These are phyloP conservation scores for Hemibagrus guttatus DNA, from an alignment of 2,797 vertebrate species.

Conservation along the genomic window DNA sequence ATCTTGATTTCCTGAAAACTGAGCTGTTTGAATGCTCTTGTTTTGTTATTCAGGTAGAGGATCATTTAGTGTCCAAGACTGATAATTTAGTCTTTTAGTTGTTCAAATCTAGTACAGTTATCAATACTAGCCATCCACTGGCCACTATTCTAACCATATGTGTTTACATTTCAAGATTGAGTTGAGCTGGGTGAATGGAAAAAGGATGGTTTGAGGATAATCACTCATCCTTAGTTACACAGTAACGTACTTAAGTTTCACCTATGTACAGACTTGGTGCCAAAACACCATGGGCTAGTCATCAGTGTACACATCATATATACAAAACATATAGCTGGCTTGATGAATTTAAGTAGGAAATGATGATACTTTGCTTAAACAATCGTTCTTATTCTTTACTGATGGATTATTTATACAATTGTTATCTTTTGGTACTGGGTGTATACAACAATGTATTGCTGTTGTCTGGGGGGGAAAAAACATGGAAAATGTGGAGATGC, in stretches of 20 bases:
- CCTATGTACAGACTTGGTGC: slow-evolving; percentile 1
- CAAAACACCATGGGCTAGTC: neutral
- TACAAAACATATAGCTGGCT: neutral
- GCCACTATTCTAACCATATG: neutral
- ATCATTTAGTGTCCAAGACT: neutral
- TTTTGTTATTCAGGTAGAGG: neutral
- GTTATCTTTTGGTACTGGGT: neutral
- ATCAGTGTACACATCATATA: neutral
- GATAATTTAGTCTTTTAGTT: neutral
- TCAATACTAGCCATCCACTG: neutral
- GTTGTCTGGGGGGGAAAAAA: neutral
- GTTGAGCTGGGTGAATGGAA: neutral
- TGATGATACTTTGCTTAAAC: neutral
- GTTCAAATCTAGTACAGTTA: neutral
- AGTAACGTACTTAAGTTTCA: slow-evolving; percentile 14
- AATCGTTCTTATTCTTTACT: neutral
- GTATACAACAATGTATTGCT: slow-evolving; percentile 1
- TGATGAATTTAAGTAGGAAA: slow-evolving; percentile 9
- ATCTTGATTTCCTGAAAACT: slow-evolving; percentile 30
- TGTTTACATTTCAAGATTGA: slow-evolving; percentile 14
- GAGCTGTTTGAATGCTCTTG: slow-evolving; percentile 20
- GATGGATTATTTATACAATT: neutral
- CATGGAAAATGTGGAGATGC: neutral
- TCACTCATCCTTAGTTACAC: slow-evolving; percentile 18
- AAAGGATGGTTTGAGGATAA: slow-evolving; percentile 27